A percentile compares a stretch with the other conserved stretches of the same genome.
Evolutionary conservation across 2,888 invertebrate species (phyloP).

Genomic region (Tigriopus californicus): DNA sequence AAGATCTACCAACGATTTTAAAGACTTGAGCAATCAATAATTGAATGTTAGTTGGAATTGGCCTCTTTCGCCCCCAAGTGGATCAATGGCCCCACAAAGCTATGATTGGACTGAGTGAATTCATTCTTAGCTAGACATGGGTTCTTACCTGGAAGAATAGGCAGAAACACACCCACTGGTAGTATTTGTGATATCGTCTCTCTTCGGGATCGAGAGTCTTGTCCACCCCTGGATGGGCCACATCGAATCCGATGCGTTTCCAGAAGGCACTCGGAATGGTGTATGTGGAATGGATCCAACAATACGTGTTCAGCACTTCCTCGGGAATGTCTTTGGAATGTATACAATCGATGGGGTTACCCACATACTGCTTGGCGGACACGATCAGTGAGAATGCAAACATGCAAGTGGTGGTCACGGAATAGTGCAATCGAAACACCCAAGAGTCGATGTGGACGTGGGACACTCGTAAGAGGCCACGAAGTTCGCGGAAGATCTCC

Average conservation of each 20-base stretch:
- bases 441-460: conserved; percentile 77
- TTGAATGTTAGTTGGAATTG: too few species aligned
- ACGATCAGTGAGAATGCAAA: conserved; percentile 76
- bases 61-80: too few species aligned
- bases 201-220: conserved; percentile 26
- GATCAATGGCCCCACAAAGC: too few species aligned
- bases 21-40: too few species aligned
- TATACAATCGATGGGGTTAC: conserved; percentile 87
- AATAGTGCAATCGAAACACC: conserved; percentile 73
- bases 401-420: conserved; percentile 68
- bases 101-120: too few species aligned
- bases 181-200: conserved; percentile 40
- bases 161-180: conserved; percentile 95
- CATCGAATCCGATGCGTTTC: conserved; percentile 50
- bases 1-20: too few species aligned
- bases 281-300: conserved; percentile 90
- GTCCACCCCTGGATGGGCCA: conserved; percentile 64
- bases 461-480: conserved; percentile 79
- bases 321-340: conserved; percentile 70
- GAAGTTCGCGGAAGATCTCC: conserved; percentile 87
- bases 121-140: too few species aligned
- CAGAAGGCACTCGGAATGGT: conserved; percentile 63
- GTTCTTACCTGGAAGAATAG: conserved; percentile 79
- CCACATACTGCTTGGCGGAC: conserved; percentile 79
- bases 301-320: conserved; percentile 80